Conservation (phyloP, 2,797 vertebrate genomes). For the Propithecus deckenii region DNA sequence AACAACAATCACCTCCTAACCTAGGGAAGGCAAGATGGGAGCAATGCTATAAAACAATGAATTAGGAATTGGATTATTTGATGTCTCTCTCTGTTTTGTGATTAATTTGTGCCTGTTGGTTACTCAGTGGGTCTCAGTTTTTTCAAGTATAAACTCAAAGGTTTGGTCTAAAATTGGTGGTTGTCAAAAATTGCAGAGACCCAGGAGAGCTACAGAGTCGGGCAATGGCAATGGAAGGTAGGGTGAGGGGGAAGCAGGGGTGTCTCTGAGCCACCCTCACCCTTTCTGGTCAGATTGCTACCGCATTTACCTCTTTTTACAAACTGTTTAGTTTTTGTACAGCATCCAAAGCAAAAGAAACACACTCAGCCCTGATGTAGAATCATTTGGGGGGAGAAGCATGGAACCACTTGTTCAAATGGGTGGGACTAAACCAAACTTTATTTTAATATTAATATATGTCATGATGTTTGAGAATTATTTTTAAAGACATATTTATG, state of each 20-base stretch:
- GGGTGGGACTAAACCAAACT: not conserved
- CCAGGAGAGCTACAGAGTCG: not conserved
- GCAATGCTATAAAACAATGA: not conserved
- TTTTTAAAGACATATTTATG: constrained; percentile 39
- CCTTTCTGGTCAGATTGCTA: not conserved
- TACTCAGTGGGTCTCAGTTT: not conserved
- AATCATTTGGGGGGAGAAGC: not conserved
- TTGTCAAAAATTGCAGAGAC: not conserved
- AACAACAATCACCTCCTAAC: not conserved
- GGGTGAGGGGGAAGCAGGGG: rapidly evolving
- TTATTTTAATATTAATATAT: not conserved
- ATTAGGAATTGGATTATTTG: not conserved
- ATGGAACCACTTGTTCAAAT: not conserved
- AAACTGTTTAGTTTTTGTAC: not conserved
- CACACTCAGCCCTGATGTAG: not conserved
- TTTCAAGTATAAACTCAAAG: not conserved
- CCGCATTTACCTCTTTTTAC: not conserved
- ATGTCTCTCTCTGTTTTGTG: not conserved
- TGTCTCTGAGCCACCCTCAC: not conserved
- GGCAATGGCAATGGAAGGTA: too few relatives aligned
- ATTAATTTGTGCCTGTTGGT: not conserved
- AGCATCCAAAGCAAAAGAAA: not conserved
- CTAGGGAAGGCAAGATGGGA: not conserved
- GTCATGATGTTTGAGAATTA: not conserved
- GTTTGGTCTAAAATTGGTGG: not conserved